These are phyloP conservation scores for Mechanitis messenoides DNA, from an alignment of 2,888 invertebrate species.

Conservation along the genomic window DNA sequence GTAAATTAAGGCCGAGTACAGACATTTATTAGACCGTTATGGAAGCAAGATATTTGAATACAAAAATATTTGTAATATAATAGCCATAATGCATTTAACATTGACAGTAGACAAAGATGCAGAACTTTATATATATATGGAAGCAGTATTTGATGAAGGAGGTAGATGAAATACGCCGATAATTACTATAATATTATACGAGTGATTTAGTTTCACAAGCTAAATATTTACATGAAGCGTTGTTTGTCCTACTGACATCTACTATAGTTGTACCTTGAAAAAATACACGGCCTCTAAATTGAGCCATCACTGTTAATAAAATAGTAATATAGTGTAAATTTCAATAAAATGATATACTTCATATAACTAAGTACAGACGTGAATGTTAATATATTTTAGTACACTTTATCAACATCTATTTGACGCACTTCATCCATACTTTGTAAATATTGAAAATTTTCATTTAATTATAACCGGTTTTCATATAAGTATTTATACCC, in stretches of 20 bases:
- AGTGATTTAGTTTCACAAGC: conserved; percentile 27
- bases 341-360: conserved; percentile 67
- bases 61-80: not conserved
- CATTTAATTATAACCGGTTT: not conserved
- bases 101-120: conserved; percentile 9
- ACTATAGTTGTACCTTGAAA: not conserved
- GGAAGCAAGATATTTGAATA: conserved; percentile 6
- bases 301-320: conserved; percentile 54
- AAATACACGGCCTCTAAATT: conserved; percentile 24
- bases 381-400: too few species aligned
- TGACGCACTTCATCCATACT: conserved; percentile 21
- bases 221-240: conserved; percentile 4
- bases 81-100: not conserved
- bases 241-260: not conserved
- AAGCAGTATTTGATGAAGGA: conserved; percentile 23
- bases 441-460: not conserved
- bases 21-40: conserved; percentile 44
- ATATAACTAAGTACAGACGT: conserved; percentile 45
- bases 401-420: conserved; percentile 17
- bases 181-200: conserved; percentile 40
- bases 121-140: not conserved
- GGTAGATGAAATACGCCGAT: conserved; percentile 41
- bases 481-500: too few species aligned
- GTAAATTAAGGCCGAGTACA: too few species aligned
- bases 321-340: conserved; percentile 63